phyloP scores from a whole-genome alignment of 2,888 invertebrate genomes.

The Drosophila mimetica region DNA sequence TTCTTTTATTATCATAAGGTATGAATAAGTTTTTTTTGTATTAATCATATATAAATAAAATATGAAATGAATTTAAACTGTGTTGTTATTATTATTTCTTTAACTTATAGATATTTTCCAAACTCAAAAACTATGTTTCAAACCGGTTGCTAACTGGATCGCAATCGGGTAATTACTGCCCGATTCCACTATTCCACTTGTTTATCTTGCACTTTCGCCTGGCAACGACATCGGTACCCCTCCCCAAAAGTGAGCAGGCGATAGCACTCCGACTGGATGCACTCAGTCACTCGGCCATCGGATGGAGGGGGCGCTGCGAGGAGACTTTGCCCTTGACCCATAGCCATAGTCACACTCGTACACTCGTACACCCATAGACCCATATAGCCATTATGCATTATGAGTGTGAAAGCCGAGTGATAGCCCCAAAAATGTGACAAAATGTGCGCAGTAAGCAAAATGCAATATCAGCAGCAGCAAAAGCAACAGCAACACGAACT shows the following conservation, averaged over 20 bases:
- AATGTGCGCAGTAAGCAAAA: conserved; percentile 31
- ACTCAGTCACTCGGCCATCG: conserved; percentile 9
- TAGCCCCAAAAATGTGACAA: conserved; percentile 26
- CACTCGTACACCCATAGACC: too few relatives aligned
- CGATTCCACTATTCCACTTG: background rate
- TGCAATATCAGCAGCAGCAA: conserved; percentile 33
- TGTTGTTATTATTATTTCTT: too few relatives aligned
- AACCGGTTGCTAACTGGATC: conserved; percentile 6
- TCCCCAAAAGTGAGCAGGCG: background rate
- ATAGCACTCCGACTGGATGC: conserved; percentile 23
- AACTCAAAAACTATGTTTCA: background rate
- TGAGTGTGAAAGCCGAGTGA: conserved; percentile 1
- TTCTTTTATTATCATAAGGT: too few relatives aligned
- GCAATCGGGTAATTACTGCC: conserved; percentile 3
- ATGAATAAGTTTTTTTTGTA: too few relatives aligned
- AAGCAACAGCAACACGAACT: conserved; percentile 11
- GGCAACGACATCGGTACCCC: background rate
- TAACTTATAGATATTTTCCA: too few relatives aligned
- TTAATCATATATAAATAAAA: too few relatives aligned
- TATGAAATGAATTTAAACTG: too few relatives aligned
- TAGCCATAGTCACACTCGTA: too few relatives aligned
- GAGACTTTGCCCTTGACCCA: conserved; percentile 31
- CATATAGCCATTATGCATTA: background rate
- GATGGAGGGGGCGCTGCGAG: conserved; percentile 8
- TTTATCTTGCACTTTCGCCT: conserved; percentile 23